These are phyloP conservation scores for Erinaceus europaeus DNA, from an alignment of 2,113 vertebrate genomes.

Conservation along the genomic window DNA sequence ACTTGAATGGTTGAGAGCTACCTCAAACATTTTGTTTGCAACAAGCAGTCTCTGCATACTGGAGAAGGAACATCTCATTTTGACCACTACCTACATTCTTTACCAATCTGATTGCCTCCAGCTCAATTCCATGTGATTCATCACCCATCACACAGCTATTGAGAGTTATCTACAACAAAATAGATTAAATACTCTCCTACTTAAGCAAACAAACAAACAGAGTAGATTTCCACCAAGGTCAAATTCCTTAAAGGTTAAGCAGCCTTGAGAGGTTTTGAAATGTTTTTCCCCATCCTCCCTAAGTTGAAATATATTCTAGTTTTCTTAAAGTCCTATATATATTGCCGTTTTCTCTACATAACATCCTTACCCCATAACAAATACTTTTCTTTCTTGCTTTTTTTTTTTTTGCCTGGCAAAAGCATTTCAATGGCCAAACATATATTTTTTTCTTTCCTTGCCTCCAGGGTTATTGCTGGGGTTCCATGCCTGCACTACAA, in stretches of 20 bases:
- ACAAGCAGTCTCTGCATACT: not conserved
- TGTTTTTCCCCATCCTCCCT: not conserved
- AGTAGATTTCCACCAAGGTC: not conserved
- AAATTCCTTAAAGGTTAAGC: not conserved
- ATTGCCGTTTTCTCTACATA: too few relatives aligned
- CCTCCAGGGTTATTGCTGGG: too few relatives aligned
- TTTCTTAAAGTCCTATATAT: too few relatives aligned
- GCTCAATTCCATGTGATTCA: not conserved
- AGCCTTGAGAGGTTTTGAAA: not conserved
- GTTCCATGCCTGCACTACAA: too few relatives aligned
- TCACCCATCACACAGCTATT: not conserved
- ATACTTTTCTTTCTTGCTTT: too few relatives aligned
- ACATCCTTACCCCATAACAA: too few relatives aligned
- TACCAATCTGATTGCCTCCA: not conserved
- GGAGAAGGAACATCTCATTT: too few relatives aligned
- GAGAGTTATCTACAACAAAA: not conserved
- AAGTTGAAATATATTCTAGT: too few relatives aligned
- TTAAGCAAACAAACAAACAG: not conserved
- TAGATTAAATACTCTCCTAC: not conserved
- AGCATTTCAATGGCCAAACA: too few relatives aligned
- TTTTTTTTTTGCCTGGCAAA: too few relatives aligned
- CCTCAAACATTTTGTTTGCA: not conserved
- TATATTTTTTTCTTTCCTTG: too few relatives aligned
- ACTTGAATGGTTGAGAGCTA: not conserved
- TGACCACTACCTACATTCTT: too few relatives aligned